These are phyloP conservation scores for Drosophila kikkawai DNA, from an alignment of 1,140 invertebrate species.

Conservation along the genomic window DNA sequence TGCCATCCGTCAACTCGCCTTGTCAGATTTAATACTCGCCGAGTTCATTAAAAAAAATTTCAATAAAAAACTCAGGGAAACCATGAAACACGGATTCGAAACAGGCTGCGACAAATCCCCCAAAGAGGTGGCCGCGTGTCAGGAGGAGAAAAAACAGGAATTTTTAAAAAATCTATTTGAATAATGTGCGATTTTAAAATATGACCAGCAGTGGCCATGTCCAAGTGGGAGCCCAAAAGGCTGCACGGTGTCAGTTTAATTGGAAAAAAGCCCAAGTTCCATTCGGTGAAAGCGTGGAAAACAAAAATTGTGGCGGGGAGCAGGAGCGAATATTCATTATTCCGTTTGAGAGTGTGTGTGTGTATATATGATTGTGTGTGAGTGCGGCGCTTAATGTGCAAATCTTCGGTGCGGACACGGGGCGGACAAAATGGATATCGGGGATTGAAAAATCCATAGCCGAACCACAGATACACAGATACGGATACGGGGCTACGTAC, in stretches of 20 bases:
- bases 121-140: conserved; percentile 7
- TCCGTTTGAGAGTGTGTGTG: conserved; percentile 65
- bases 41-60: conserved; percentile 78
- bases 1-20: conserved; percentile 20
- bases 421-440: conserved; percentile 81
- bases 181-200: conserved; percentile 84
- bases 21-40: conserved; percentile 67
- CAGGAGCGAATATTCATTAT: conserved; percentile 77
- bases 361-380: conserved; percentile 10
- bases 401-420: conserved; percentile 81
- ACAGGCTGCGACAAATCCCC: conserved; percentile 39
- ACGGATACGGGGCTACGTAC: conserved; percentile 56
- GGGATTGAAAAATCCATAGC: conserved; percentile 84
- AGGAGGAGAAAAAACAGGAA: conserved; percentile 20
- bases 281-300: conserved; percentile 41
- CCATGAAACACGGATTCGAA: conserved; percentile 19
- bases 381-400: conserved; percentile 76
- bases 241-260: conserved; percentile 73
- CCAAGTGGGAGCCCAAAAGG: conserved; percentile 40
- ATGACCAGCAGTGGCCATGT: conserved; percentile 43
- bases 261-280: conserved; percentile 65
- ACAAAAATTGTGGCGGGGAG: conserved; percentile 40
- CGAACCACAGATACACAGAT: conserved; percentile 76
- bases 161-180: conserved; percentile 79
- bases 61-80: conserved; percentile 46